Base-by-base conservation (phyloP, 1,140 invertebrate genomes). In the Mycetomoellerius zeteki region DNA sequence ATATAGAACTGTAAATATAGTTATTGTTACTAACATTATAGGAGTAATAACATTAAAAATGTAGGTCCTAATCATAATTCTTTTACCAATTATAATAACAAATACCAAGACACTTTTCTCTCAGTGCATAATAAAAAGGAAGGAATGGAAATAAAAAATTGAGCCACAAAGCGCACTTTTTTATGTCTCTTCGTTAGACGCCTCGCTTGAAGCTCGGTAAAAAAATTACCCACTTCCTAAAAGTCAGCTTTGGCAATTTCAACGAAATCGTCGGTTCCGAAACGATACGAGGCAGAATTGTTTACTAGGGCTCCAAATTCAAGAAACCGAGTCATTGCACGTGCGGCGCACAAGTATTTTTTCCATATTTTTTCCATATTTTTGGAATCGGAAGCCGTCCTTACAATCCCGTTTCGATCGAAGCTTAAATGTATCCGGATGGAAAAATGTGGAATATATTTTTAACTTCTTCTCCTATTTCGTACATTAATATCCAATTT, bases 251-350 rank as follows among this genome's bases (percentile, higher is more conserved):
- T n/a, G 64, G 19, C 24, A n/a, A n/a, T 65, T 65, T 7, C 19
- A 30, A 0, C 19, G 30, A 65, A 64, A 65, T 37, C 64, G 8
- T n/a, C 8, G 8, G 1, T 24, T 65, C 8, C 62, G 19, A n/a
- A 24, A 43, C 10, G 24, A 27, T 10, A 19, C 30, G 30, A 43
- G 16, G 1, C 10, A 37, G 64, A 3, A 0, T 14, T 67, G 19
- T 67, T 67, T 67, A 43, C 30, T 21, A 12, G 33, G 33, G 64
- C 33, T 37, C 10, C 33, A 67, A 67, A 37, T 67, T 67, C 64
- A 33, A 14, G 16, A 19, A 65, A 19, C 60, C 27, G 27, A 27
- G 24, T 12, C 10, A 24, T 62, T 14, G 60, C 6, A 24, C 24
- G 58, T 30, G 60, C n/a, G n/a, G n/a, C n/a, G n/a, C 54, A 3